Evolutionary conservation across 2,797 vertebrate genomes (phyloP).

Genomic region (Melanotaenia maccullochi): DNA sequence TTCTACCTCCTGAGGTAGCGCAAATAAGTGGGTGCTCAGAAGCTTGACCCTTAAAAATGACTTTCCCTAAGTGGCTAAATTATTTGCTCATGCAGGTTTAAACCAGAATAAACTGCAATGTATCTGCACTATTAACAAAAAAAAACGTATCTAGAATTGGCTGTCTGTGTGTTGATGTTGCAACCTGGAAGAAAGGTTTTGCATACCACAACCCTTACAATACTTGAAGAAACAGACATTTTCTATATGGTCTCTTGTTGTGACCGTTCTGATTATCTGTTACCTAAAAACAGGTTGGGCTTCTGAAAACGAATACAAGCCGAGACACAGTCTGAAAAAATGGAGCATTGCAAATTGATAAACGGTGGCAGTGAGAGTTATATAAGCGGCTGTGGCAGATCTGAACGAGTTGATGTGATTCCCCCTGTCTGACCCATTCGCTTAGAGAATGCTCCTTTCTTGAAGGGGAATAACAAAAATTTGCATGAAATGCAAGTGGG

Average conservation of each 20-base stretch:
- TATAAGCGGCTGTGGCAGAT: slow-evolving; percentile 52
- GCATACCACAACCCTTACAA: slow-evolving; percentile 1
- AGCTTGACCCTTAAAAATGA: slow-evolving; percentile 1
- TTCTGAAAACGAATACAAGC: slow-evolving; percentile 20
- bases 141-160: slow-evolving; percentile 3
- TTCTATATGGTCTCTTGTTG: slow-evolving; percentile 14
- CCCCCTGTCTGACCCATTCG: slow-evolving; percentile 46
- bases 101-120: background rate
- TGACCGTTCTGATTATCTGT: slow-evolving; percentile 17
- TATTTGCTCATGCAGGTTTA: slow-evolving; percentile 4
- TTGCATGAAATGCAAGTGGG: slow-evolving; percentile 63
- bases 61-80: background rate
- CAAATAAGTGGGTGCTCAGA: background rate
- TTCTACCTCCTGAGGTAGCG: background rate
- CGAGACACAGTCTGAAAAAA: slow-evolving; percentile 3
- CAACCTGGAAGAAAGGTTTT: slow-evolving; percentile 4
- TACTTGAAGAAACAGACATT: slow-evolving; percentile 14
- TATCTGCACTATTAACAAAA: background rate
- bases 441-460: slow-evolving; percentile 58
- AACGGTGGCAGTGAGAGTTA: slow-evolving; percentile 44
- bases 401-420: slow-evolving; percentile 60
- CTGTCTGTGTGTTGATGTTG: slow-evolving; percentile 4
- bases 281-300: slow-evolving; percentile 13
- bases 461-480: slow-evolving; percentile 59
- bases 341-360: slow-evolving; percentile 52